Evolutionary conservation across 2,113 vertebrate genomes (phyloP).

Genomic region (Dasypus novemcinctus): DNA sequence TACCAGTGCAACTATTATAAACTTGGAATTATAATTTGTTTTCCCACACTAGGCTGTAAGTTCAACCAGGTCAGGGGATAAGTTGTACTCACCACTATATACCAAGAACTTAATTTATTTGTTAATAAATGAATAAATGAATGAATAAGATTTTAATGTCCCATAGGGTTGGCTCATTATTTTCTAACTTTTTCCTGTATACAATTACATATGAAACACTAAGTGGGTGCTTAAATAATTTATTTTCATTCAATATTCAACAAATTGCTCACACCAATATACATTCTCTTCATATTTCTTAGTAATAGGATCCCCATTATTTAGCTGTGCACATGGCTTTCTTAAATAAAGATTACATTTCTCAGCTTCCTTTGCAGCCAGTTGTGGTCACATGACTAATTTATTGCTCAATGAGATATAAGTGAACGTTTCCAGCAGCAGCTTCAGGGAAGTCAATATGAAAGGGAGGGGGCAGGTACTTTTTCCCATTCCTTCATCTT

Average conservation of each 20-base stretch:
- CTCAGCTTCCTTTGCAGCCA: neutral
- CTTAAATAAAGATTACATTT: slow-evolving; percentile 28
- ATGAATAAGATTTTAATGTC: neutral
- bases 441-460: slow-evolving; percentile 2
- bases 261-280: neutral
- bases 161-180: neutral
- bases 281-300: neutral
- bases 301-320: neutral
- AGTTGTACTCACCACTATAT: neutral
- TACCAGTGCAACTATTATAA: neutral
- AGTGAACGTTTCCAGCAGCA: neutral
- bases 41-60: neutral
- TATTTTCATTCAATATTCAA: neutral
- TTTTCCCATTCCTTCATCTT: neutral
- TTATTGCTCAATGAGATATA: neutral
- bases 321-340: neutral
- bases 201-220: neutral
- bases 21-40: neutral
- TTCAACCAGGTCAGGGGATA: neutral
- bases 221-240: neutral
- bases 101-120: neutral
- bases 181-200: neutral
- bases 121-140: neutral
- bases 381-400: neutral
- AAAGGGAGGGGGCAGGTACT: neutral